Percentiles rank a stretch among this genome's conserved stretches.
These are phyloP conservation scores for Catajapyx aquilonaris DNA, from an alignment of 1,140 invertebrate genomes.

Conservation along the genomic window DNA sequence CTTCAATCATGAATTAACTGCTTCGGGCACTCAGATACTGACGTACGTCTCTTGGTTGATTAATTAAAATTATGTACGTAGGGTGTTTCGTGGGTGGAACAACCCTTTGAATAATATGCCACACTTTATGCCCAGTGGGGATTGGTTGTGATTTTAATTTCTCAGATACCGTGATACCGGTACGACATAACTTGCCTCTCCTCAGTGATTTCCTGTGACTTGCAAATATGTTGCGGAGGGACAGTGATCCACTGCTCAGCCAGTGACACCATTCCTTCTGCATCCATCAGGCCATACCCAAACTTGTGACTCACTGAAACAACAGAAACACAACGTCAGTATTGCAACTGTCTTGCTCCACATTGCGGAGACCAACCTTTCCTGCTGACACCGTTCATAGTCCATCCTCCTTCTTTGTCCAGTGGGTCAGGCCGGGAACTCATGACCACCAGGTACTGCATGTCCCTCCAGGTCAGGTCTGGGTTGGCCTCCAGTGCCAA, in stretches of 20 bases:
- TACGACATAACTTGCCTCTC: constrained; percentile 27
- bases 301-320: constrained; percentile 73
- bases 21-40: too few relatives aligned
- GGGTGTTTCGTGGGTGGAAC: too few relatives aligned
- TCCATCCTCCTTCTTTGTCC: constrained; percentile 26
- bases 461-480: constrained; percentile 35
- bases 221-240: constrained; percentile 90
- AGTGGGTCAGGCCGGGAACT: constrained; percentile 24
- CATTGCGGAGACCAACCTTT: constrained; percentile 19
- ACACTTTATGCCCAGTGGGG: too few relatives aligned
- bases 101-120: too few relatives aligned
- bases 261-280: constrained; percentile 71
- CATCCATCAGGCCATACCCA: constrained; percentile 96
- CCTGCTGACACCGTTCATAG: constrained; percentile 27
- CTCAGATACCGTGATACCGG: too few relatives aligned
- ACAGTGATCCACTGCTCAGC: constrained; percentile 84
- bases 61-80: too few relatives aligned
- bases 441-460: constrained; percentile 38
- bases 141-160: too few relatives aligned
- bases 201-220: constrained; percentile 68
- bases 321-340: constrained; percentile 7
- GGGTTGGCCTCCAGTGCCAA: constrained; percentile 39
- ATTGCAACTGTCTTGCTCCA: constrained; percentile 1
- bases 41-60: too few relatives aligned
- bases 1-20: too few relatives aligned